Percentiles rank a stretch among this genome's conserved stretches.
Evolutionary conservation across 1,140 invertebrate genomes (phyloP).

Genomic region (Solenopsis fugax): DNA sequence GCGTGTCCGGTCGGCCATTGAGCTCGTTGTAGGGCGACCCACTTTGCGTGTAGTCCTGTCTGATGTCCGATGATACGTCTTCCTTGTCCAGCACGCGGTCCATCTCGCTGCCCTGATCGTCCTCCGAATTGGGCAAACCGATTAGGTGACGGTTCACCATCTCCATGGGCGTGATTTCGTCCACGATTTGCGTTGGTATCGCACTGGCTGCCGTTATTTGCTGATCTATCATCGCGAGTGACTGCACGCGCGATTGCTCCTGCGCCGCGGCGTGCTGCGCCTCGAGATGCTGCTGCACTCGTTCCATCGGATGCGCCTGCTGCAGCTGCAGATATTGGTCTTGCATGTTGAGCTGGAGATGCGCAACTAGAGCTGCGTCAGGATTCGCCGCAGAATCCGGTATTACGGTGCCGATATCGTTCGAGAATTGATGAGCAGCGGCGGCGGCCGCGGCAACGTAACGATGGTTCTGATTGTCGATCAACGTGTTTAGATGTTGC

Average conservation of each 20-base stretch:
- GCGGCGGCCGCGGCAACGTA: slow-evolving; percentile 70
- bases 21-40: slow-evolving; percentile 90
- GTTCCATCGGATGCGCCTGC: slow-evolving; percentile 76
- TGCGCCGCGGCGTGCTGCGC: slow-evolving; percentile 72
- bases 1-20: slow-evolving; percentile 87
- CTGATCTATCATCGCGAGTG: slow-evolving; percentile 80
- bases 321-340: slow-evolving; percentile 82
- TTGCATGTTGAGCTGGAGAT: slow-evolving; percentile 82
- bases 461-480: slow-evolving; percentile 84
- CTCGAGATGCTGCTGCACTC: slow-evolving; percentile 77
- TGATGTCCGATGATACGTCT: slow-evolving; percentile 77
- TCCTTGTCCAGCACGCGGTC: slow-evolving; percentile 83
- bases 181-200: slow-evolving; percentile 75
- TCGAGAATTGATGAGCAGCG: slow-evolving; percentile 79
- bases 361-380: slow-evolving; percentile 77
- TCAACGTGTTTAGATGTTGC: slow-evolving; percentile 83
- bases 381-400: slow-evolving; percentile 74
- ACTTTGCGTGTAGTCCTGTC: slow-evolving; percentile 88
- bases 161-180: slow-evolving; percentile 83
- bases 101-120: slow-evolving; percentile 82
- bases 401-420: slow-evolving; percentile 79
- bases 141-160: slow-evolving; percentile 84
- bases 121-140: slow-evolving; percentile 79
- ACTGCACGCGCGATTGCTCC: slow-evolving; percentile 72
- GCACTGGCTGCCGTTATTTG: slow-evolving; percentile 43